Evolutionary conservation across 2,113 vertebrate species (phyloP).

Genomic region (Phyllostomus discolor): DNA sequence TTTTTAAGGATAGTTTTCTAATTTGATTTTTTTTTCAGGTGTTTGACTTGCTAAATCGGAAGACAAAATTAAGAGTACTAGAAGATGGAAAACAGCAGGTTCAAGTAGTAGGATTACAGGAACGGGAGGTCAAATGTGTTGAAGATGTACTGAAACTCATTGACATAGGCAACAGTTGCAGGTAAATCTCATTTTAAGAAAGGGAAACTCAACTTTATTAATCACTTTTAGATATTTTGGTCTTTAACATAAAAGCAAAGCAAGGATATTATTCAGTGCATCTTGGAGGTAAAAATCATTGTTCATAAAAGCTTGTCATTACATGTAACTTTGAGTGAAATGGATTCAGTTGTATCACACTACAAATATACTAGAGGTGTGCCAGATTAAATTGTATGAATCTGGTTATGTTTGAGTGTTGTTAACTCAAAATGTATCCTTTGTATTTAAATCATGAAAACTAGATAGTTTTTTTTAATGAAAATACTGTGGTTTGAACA

Average conservation of each 20-base stretch:
- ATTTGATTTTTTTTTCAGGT: conserved; percentile 81
- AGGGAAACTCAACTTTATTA: background rate
- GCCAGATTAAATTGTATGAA: background rate
- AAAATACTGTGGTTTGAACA: background rate
- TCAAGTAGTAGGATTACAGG: conserved; percentile 96
- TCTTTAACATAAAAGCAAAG: background rate
- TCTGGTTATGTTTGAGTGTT: background rate
- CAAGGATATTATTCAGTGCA: background rate
- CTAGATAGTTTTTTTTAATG: background rate
- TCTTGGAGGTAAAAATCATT: background rate
- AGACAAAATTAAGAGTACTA: conserved; percentile 94
- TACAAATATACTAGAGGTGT: background rate
- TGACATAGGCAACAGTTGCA: conserved; percentile 98
- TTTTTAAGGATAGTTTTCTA: background rate
- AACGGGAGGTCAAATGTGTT: conserved; percentile 94
- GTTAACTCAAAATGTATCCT: background rate
- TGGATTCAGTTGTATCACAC: background rate
- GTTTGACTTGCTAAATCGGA: conserved; percentile 96
- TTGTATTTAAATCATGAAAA: conserved; percentile 34
- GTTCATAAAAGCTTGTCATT: background rate
- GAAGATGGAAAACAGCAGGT: conserved; percentile 99
- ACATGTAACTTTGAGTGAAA: background rate
- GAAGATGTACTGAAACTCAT: conserved; percentile 98
- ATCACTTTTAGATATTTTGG: conserved; percentile 7
- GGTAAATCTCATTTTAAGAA: conserved; percentile 80